Base-by-base conservation (phyloP, 2,888 invertebrate species). In the Synanthedon myopaeformis region DNA sequence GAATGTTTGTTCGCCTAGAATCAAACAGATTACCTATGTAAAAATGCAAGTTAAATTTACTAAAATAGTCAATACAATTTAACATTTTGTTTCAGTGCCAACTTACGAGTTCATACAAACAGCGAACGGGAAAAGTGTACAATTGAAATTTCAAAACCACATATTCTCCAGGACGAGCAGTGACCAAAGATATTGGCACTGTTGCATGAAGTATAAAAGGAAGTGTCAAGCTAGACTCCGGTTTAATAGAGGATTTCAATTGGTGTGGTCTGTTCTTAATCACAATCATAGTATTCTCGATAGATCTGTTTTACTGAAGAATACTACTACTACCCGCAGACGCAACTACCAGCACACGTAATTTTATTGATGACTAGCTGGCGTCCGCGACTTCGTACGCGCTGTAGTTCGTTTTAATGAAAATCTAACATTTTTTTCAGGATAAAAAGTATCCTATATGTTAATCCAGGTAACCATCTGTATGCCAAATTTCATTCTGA, bases 211-310 rank as follows among this genome's bases (percentile, higher is more conserved):
- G 42, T 23, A 13, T 4, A 49, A 54, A 0, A 48, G 48, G 3
- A 56, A 53, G 5, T 64, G 64, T 51, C 49, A 53, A 3, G 59
- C 64, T 17, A 59, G 57, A 51, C n/a, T 65, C 3, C 52, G 57
- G 42, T 73, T 82, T 48, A 65, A 76, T 28, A 61, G 59, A 4
- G 53, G 59, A 0, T 74, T 76, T 0, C 45, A 61, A 4, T 55
- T 82, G 8, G 72, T 74, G 0, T 61, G 61, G 3, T 59, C 66
- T 49, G 48, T 65, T 4, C 51, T 74, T 3, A 42, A 53, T 0
- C 82, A 82, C 51, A 79, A 74, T 17, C 82, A 82, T 45, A 13
- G 49, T n/a, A 54, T 58, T 4, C 52, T 52, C 0, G 56, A 45
- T 45, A 6, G 35, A 35, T 3, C 35, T 10, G 35, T 35, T 35